Evolutionary conservation across 2,113 vertebrate genomes (phyloP), one percentile per base, ranked within the genome.

Genomic region (Trochalopteron elliotii): DNA sequence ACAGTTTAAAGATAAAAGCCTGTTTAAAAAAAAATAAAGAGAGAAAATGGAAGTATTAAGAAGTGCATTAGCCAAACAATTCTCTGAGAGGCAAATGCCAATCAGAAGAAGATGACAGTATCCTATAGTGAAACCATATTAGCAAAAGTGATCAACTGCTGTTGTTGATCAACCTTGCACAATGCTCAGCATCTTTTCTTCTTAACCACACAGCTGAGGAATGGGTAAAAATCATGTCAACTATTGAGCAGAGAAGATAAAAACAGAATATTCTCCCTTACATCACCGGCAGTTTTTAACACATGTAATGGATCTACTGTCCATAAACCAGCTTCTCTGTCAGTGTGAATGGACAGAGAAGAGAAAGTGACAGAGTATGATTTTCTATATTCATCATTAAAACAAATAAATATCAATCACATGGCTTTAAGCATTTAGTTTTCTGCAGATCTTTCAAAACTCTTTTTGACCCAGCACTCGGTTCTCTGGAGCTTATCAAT

Each of bases 401-500:
- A 92, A 52, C 25, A 96, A 97, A 96, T 61, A 97, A 96, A 97
- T 95, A 96, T 74, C 68, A 90, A 69, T 85, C 72, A 82, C 56
- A 80, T 70, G 76, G 75, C 92, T 97, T 89, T 56, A 96, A 96
- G 91, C 70, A 60, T 92, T 83, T 89, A 52, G 83, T 76, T 96
- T 92, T 96, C 82, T 95, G 92, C 88, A 97, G 96, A 97, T 96
- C 88, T 98, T 97, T 97, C 96, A 95, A 94, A 97, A 96, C 79
- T 94, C 97, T 96, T 96, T 93, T 91, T 97, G 97, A 96, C 91
- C 95, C 87, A 84, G 91, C 92, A 72, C 94, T 97, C 27, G 23
- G 87, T 95, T 97, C 97, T 97, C 96, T 98, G 97, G 96, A 95
- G 97, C 97, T 98, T 98, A 98, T 98, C 98, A 98, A 98, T 97